Base-by-base conservation (phyloP, 2,888 invertebrate species). In the Hydrotaea diabolus region DNA sequence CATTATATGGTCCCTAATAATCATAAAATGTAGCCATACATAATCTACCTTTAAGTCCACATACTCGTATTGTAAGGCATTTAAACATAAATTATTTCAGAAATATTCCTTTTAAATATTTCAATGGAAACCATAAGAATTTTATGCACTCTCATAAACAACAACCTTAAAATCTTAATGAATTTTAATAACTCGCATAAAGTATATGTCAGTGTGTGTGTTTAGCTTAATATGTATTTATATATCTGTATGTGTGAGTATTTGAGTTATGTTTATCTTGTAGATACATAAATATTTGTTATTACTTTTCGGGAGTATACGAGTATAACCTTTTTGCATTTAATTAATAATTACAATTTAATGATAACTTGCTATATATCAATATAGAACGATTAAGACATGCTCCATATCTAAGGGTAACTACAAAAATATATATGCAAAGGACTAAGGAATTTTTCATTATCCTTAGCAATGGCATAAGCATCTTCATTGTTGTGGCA, bases 291-390 rank as follows among this genome's bases (percentile, higher is more conserved):
- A 53, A 72, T 36, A 66, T 66, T 66, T 19, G 55, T 17, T 21
- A 55, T 55, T 55, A 55, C 66, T 43, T 66, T 43, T 36, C 11
- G 2, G 55, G 43, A 21, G 19, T 69, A 46, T n/a, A n/a, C n/a
- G n/a, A n/a, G n/a, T 23, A 69, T 69, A 69, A 69, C 46, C 46
- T 69, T 23, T 69, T 69, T 46, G 69, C 59, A 74, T 62, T 74
- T 74, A 74, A 74, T 74, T 62, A 74, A 74, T 74, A 59, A 73
- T 73, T 73, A 73, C 57, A 43, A 74, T 74, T 62, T 59, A 74
- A 62, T 74, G 57, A 74, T 55, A 69, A 43, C 21, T 21, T 69
- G 21, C 5, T 31, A 36, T 15, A 15, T 62, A 23, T 62, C 55
- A 57, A 49, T 21, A 26, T 11, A 0, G 21, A 17, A 59, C 59